A percentile compares a stretch with the other conserved stretches of the same genome.
These are phyloP conservation scores for Alviniconcha marisindica DNA, from an alignment of 1,140 invertebrate species.

Conservation along the genomic window DNA sequence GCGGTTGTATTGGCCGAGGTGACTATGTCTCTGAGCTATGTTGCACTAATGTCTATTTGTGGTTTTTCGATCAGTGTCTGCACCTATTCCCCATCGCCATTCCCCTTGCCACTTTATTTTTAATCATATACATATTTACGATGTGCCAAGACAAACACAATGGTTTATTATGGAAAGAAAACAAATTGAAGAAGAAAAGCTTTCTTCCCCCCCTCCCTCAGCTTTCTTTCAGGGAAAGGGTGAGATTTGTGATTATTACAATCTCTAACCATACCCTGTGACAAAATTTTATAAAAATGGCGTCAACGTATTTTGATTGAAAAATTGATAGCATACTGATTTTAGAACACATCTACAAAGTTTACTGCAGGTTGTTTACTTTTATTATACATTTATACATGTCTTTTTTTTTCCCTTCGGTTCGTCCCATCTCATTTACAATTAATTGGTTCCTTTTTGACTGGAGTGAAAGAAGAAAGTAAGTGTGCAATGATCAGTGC, in stretches of 20 bases:
- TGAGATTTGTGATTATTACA: conserved; percentile 39
- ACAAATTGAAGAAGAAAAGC: not conserved
- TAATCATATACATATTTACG: conserved; percentile 35
- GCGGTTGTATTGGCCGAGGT: too few relatives aligned
- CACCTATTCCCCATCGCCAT: not conserved
- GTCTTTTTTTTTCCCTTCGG: conserved; percentile 12
- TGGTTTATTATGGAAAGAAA: conserved; percentile 11
- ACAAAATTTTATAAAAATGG: conserved; percentile 28
- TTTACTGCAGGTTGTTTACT: conserved; percentile 36
- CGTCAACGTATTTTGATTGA: conserved; percentile 35
- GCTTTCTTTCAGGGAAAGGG: conserved; percentile 28
- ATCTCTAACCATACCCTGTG: conserved; percentile 25
- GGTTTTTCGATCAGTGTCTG: not conserved
- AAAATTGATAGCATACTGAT: conserved; percentile 24
- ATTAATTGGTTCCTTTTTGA: conserved; percentile 28
- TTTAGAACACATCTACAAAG: conserved; percentile 33
- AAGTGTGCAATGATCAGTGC: conserved; percentile 2
- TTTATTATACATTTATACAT: conserved; percentile 36
- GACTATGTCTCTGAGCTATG: too few relatives aligned
- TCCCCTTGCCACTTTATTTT: conserved; percentile 28
- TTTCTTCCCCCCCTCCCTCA: conserved; percentile 13
- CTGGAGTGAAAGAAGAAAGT: not conserved
- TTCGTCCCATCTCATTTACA: conserved; percentile 27
- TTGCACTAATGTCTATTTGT: not conserved
- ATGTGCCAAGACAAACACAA: conserved; percentile 35